Evolutionary conservation across 2,113 vertebrate genomes (phyloP), one percentile per base, ranked within the genome.

Genomic region (Mirza zaza): DNA sequence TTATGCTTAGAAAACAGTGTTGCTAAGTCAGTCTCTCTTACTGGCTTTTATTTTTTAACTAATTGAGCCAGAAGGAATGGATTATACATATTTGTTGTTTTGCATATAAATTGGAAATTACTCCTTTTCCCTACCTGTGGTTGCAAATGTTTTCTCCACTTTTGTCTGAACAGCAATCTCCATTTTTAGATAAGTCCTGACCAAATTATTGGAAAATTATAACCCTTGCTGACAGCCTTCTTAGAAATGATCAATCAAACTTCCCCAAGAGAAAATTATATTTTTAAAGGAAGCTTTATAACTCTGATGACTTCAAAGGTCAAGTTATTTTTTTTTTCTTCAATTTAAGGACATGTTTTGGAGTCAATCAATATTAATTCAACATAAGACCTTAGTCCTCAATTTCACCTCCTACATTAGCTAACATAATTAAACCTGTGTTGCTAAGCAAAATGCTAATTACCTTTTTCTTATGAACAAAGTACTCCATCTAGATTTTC

Each of bases 381-480:
- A 97, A 82, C 83, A 75, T 76, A 92, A 97, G 86, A 96, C 86
- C 96, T 98, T 92, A 81, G 25, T 84, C 36, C 94, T 77, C 88
- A 89, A 59, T 97, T 97, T 98, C 45, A 96, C 96, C 90, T 97
- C 79, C 42, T 97, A 96, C 65, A 91, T 98, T 97, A 98, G 97
- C 89, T 87, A 93, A 32, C 15, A 67, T 97, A 98, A 98, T 98
- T 97, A 97, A 98, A 96, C 42, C 29, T 73, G 59, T 13, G 81
- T 97, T 97, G 96, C 95, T 98, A 97, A 98, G 95, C 92, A 98
- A 98, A 98, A 95, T 94, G 90, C 25, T 97, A 71, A 98, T 97
- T 97, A 96, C 2, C 11, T 82, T 97, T 71, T 61, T 96, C 32
- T 92, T 95, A 96, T 81, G 48, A 86, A 77, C 52, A 95, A 90